Evolutionary conservation across 2,113 vertebrate species (phyloP).

Genomic region (Onychostruthus taczanowskii): DNA sequence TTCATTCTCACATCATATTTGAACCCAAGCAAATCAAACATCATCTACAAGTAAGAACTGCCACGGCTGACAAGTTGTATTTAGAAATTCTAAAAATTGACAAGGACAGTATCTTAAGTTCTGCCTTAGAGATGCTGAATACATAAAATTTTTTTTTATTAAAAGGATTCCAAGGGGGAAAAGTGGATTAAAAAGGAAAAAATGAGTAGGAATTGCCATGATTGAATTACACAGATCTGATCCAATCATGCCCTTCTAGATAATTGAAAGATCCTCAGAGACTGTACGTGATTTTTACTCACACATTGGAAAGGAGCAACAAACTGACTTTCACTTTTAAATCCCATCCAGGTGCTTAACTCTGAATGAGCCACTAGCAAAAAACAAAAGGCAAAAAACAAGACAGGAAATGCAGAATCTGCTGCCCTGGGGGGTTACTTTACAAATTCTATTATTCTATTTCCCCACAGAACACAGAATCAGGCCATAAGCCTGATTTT

Average conservation of each 20-base stretch:
- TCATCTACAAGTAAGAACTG: neutral
- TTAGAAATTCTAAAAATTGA: neutral
- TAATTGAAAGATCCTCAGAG: neutral
- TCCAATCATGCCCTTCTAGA: neutral
- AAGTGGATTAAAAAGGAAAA: neutral
- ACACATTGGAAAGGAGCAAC: neutral
- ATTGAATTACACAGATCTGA: neutral
- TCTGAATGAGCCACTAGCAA: neutral
- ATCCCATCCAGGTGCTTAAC: neutral
- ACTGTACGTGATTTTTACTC: accelerated
- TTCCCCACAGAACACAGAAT: neutral
- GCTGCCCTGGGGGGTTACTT: accelerated
- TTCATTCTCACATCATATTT: neutral
- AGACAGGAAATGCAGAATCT: neutral
- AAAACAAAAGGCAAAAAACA: neutral
- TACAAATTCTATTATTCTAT: neutral
- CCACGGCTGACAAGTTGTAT: neutral
- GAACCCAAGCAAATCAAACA: neutral
- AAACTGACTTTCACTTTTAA: neutral
- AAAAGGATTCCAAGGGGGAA: neutral
- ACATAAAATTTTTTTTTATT: neutral
- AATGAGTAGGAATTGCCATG: neutral
- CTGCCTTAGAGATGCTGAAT: neutral
- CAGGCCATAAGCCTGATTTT: neutral
- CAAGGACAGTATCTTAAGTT: neutral